Conservation (phyloP, 2,797 vertebrate species). For the Anguilla marmorata region DNA sequence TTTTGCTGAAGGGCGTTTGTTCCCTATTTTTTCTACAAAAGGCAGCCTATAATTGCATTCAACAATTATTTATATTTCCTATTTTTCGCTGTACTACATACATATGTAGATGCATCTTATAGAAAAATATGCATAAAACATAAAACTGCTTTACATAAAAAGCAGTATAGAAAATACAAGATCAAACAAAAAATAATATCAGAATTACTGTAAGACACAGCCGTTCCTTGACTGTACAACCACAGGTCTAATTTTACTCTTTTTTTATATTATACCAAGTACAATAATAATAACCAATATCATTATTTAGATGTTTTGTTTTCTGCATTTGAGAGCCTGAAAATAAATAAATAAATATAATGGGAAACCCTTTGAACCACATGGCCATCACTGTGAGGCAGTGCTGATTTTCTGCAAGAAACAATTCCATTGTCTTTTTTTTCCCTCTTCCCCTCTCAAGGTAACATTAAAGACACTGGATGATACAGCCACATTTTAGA, state of each 20-base stretch:
- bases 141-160: not conserved
- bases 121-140: not conserved
- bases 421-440: slow-evolving; percentile 55
- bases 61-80: not conserved
- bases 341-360: slow-evolving; percentile 32
- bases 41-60: not conserved
- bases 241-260: not conserved
- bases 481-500: slow-evolving; percentile 73
- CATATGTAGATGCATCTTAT: not conserved
- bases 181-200: slow-evolving; percentile 1
- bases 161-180: not conserved
- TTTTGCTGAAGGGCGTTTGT: not conserved
- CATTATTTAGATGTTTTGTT: slow-evolving; percentile 35
- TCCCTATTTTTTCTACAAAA: not conserved
- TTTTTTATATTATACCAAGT: not conserved
- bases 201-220: not conserved
- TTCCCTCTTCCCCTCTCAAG: slow-evolving; percentile 55
- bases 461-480: slow-evolving; percentile 73
- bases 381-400: slow-evolving; percentile 46
- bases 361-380: not conserved
- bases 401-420: slow-evolving; percentile 55
- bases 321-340: slow-evolving; percentile 36
- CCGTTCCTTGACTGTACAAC: not conserved
- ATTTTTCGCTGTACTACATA: not conserved
- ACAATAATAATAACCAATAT: slow-evolving; percentile 16